Evolutionary conservation across 1,140 invertebrate genomes (phyloP).

Genomic region (Halictus rubicundus): DNA sequence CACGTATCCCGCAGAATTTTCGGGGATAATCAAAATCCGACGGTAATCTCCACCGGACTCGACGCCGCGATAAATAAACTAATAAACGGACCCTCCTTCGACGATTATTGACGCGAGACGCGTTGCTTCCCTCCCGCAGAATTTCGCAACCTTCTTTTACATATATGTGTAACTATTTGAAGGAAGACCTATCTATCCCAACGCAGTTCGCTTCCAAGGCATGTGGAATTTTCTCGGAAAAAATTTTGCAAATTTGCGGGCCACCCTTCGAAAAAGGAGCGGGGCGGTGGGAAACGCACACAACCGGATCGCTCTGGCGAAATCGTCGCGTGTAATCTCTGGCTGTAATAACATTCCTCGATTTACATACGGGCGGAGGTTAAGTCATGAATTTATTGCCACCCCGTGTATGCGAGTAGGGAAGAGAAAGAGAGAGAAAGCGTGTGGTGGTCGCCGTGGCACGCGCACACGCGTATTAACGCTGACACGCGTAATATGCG

Average conservation of each 20-base stretch:
- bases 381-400: slow-evolving; percentile 71
- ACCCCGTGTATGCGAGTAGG: slow-evolving; percentile 25
- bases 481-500: slow-evolving; percentile 56
- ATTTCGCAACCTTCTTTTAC: too few species aligned
- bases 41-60: slow-evolving; percentile 64
- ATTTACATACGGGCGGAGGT: slow-evolving; percentile 68
- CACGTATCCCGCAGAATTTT: slow-evolving; percentile 55
- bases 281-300: slow-evolving; percentile 58
- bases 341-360: slow-evolving; percentile 64
- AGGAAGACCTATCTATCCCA: too few species aligned
- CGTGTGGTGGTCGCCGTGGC: neutral
- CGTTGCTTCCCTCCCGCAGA: too few species aligned
- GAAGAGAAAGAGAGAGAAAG: too few species aligned
- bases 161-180: too few species aligned
- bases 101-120: slow-evolving; percentile 9
- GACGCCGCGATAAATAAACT: slow-evolving; percentile 70
- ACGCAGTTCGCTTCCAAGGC: too few species aligned
- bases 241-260: neutral
- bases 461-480: slow-evolving; percentile 22
- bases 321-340: slow-evolving; percentile 72
- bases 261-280: slow-evolving; percentile 28
- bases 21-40: slow-evolving; percentile 71
- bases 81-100: slow-evolving; percentile 57
- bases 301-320: slow-evolving; percentile 30
- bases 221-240: too few species aligned